Evolutionary conservation across 2,888 invertebrate genomes (phyloP), one percentile per base, ranked within the genome.

Genomic region (Agrotis puta): DNA sequence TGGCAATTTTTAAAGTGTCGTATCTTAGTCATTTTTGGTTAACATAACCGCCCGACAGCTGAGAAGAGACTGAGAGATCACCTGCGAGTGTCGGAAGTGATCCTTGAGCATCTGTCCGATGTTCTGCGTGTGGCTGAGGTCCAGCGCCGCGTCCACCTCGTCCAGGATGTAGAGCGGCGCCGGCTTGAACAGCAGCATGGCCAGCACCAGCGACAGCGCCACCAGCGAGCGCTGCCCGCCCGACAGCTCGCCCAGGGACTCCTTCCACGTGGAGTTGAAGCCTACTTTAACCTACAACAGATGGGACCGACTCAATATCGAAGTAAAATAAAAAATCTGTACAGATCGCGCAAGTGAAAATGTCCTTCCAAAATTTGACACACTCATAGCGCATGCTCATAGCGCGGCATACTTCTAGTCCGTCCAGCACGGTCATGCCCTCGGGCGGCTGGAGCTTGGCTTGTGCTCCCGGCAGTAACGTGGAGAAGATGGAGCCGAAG

Each of bases 151-250:
- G 93, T 99, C 99, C 64, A 99, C 99, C 96, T 99, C 99, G 93
- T 99, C 99, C 88, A 99, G 97, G 92, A 99, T 99, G 94, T 99
- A 99, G 20, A 99, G 97, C 11, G 99, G 99, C 39, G 99, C 99
- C 5, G 99, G 99, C 91, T 99, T 99, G 96, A 99, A 99, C 87
- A 98, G 97, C 89, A 99, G 93, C 98, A 99, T 98, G 54, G 99
- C 98, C 87, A 99, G 97, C 86, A 99, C 99, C 72, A 99, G 97
- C 1, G 99, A 99, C 66, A 99, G 96, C 3, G 99, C 99, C 57
- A 99, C 99, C 75, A 99, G 96, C 13, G 99, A 99, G 85, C 99
- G 97, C 94, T 99, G 99, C 0, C 99, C 99, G 74, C 99, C 99
- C 76, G 99, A 99, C 84, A 99, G 96, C 96, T 99, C 99, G 73